phyloP scores from a whole-genome alignment of 2,797 vertebrate genomes.

The Rhynchotus rufescens region DNA sequence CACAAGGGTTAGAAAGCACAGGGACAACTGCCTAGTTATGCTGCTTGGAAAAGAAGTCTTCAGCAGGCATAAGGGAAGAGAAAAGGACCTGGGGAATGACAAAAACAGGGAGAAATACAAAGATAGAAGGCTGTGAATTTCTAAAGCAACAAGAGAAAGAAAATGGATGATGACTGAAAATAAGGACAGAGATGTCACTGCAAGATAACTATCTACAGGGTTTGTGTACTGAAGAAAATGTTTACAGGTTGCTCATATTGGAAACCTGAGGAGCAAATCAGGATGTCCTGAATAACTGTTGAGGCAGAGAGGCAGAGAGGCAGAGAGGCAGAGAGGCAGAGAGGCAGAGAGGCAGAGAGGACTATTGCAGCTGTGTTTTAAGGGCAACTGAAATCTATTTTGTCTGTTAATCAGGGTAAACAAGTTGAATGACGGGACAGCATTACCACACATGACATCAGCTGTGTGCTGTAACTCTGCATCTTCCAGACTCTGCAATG shows the following conservation, averaged over 20 bases:
- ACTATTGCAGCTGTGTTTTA: neutral
- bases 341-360: neutral
- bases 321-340: neutral
- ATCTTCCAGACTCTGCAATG: neutral
- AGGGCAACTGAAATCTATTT: neutral
- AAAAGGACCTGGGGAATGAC: no score
- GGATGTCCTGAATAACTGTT: neutral
- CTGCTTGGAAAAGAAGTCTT: neutral
- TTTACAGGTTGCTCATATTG: neutral
- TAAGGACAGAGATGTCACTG: neutral
- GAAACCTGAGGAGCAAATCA: neutral
- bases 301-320: neutral
- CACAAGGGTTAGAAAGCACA: neutral
- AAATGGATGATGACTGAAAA: no score
- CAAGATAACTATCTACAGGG: neutral
- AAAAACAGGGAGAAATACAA: no score
- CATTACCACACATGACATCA: neutral
- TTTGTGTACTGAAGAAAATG: neutral
- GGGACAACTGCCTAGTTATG: neutral
- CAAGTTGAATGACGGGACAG: neutral
- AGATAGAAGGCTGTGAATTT: no score
- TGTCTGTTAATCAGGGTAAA: neutral
- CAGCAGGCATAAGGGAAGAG: no score
- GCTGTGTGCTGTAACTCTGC: neutral
- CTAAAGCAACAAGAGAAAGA: no score